phyloP scores from a whole-genome alignment of 2,113 vertebrate genomes.

The Dasyornis broadbenti region DNA sequence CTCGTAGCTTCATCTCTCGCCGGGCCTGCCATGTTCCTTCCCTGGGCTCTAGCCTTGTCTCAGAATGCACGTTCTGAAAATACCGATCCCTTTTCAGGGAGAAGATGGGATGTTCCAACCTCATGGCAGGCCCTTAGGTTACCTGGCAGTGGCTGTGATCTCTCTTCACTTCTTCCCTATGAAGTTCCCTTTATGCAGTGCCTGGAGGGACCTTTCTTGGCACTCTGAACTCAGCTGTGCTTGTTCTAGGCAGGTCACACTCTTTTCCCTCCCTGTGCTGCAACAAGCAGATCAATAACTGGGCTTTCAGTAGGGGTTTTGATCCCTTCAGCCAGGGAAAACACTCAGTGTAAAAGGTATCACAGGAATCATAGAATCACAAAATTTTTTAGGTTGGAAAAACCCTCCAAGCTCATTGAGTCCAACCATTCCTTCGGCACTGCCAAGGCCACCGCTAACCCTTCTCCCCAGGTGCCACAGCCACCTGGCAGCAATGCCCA shows the following conservation, averaged over 20 bases:
- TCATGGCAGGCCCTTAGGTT: background rate
- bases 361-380: background rate
- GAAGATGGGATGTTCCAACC: background rate
- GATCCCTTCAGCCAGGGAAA: background rate
- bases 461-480: background rate
- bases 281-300: background rate
- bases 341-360: background rate
- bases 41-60: background rate
- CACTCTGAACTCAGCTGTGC: background rate
- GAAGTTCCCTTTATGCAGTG: background rate
- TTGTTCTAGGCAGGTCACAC: accelerated
- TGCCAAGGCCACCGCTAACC: background rate
- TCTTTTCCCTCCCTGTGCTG: background rate
- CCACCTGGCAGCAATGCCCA: background rate
- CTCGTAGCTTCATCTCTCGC: background rate
- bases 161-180: background rate
- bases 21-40: background rate
- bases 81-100: background rate
- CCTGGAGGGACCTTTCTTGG: background rate
- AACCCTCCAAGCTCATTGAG: background rate
- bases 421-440: background rate
- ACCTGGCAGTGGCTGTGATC: background rate
- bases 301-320: background rate
- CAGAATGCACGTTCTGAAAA: background rate
- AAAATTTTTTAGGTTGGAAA: background rate